These are phyloP conservation scores for Pollicipes pollicipes DNA, from an alignment of 1,140 invertebrate species.

Conservation along the genomic window DNA sequence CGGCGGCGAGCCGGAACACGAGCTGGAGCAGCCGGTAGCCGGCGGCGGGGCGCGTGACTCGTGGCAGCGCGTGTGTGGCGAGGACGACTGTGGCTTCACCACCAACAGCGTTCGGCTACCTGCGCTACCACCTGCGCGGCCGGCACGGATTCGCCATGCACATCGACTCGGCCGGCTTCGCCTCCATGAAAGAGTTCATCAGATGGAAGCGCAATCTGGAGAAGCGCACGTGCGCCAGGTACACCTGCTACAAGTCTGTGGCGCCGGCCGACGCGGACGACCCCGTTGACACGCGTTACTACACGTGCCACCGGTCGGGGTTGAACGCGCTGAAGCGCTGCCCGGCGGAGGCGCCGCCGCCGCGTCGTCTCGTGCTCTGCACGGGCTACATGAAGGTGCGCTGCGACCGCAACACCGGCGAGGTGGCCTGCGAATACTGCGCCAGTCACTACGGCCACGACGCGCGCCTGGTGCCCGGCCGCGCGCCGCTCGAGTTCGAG, in stretches of 20 bases:
- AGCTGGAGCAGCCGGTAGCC: no score
- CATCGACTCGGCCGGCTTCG: background rate
- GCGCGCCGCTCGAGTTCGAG: no score
- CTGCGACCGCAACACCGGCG: background rate
- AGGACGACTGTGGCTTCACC: background rate
- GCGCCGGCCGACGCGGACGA: background rate
- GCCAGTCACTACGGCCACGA: background rate
- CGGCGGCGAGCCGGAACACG: background rate
- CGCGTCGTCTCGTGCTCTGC: background rate
- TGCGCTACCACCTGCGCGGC: background rate
- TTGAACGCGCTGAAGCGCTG: background rate
- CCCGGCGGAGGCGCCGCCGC: background rate
- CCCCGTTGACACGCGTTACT: background rate
- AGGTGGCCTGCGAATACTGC: background rate
- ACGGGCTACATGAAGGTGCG: background rate
- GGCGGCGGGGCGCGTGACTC: background rate
- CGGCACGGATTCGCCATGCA: background rate
- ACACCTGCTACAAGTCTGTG: background rate
- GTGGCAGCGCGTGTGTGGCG: background rate
- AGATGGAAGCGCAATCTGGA: background rate
- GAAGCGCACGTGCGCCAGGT: background rate
- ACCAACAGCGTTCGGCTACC: background rate
- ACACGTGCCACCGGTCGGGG: background rate
- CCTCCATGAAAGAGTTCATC: background rate
- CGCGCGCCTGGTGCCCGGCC: background rate